These are phyloP conservation scores for Baronia brevicornis DNA, from an alignment of 2,888 invertebrate genomes.

Conservation along the genomic window DNA sequence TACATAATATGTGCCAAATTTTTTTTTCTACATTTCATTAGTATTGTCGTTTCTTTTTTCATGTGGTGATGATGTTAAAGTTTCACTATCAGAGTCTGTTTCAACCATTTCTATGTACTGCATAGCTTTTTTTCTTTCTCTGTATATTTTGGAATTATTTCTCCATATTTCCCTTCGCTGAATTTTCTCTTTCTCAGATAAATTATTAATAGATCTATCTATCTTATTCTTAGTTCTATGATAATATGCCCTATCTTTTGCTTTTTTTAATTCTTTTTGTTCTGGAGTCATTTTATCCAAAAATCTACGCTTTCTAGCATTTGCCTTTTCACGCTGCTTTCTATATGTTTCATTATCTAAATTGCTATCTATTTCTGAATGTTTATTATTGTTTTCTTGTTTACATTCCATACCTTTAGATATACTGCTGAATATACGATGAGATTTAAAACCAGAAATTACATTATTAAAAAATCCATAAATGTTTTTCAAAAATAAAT, in stretches of 20 bases:
- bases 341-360: slow-evolving; percentile 18
- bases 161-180: slow-evolving; percentile 11
- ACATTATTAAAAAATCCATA: too few relatives aligned
- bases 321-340: slow-evolving; percentile 22
- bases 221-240: slow-evolving; percentile 16
- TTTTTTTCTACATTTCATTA: too few relatives aligned
- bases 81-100: too few relatives aligned
- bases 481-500: too few relatives aligned
- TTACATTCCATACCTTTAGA: slow-evolving; percentile 1
- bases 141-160: slow-evolving; percentile 7
- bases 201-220: slow-evolving; percentile 12
- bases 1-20: too few relatives aligned
- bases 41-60: too few relatives aligned
- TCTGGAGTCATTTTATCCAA: slow-evolving; percentile 25
- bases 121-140: slow-evolving; percentile 1
- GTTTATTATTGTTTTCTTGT: neutral
- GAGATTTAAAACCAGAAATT: too few relatives aligned
- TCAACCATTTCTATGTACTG: too few relatives aligned
- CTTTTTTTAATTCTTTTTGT: slow-evolving; percentile 23
- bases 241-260: slow-evolving; percentile 25
- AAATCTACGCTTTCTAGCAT: slow-evolving; percentile 25
- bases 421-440: neutral
- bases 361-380: neutral
- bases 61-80: too few relatives aligned
- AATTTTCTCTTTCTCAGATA: slow-evolving; percentile 13